A percentile compares a stretch with the other conserved stretches of the same genome.
Evolutionary conservation across 2,797 vertebrate genomes (phyloP).

Genomic region (Setipinna tenuifilis): DNA sequence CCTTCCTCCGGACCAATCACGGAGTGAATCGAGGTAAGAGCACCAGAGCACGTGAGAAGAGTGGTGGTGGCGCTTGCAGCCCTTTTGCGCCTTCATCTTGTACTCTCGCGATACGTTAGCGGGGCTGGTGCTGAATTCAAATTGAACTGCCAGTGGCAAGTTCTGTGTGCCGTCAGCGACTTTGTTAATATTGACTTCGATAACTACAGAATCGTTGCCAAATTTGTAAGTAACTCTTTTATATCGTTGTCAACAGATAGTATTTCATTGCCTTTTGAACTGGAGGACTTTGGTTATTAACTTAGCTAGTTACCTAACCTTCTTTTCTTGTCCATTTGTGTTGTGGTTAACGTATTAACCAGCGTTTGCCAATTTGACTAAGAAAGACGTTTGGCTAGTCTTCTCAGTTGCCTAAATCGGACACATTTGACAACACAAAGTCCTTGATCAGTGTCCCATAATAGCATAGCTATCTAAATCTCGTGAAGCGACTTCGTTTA

Average conservation of each 20-base stretch:
- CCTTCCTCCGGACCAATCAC: neutral
- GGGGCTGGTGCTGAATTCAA: conserved; percentile 48
- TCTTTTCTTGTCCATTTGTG: neutral
- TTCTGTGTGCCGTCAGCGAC: neutral
- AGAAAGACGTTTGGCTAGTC: neutral
- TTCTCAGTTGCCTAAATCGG: neutral
- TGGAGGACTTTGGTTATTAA: neutral
- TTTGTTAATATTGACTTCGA: neutral
- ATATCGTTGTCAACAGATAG: neutral
- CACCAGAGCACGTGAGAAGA: neutral
- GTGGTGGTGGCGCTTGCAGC: too few relatives aligned
- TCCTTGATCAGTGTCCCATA: too few relatives aligned
- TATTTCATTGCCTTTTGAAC: neutral
- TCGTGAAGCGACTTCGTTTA: too few relatives aligned
- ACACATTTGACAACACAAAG: too few relatives aligned
- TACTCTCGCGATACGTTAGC: conserved; percentile 41
- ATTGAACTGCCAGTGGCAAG: conserved; percentile 22
- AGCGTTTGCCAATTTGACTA: neutral
- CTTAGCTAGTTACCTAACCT: neutral
- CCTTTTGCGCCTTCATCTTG: neutral
- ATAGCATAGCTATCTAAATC: too few relatives aligned
- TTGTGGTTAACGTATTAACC: neutral
- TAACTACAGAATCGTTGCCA: neutral
- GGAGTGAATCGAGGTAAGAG: too few relatives aligned
- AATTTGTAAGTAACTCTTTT: neutral